Base-by-base conservation (phyloP, 2,113 vertebrate species). In the Thamnaconus septentrionalis region DNA sequence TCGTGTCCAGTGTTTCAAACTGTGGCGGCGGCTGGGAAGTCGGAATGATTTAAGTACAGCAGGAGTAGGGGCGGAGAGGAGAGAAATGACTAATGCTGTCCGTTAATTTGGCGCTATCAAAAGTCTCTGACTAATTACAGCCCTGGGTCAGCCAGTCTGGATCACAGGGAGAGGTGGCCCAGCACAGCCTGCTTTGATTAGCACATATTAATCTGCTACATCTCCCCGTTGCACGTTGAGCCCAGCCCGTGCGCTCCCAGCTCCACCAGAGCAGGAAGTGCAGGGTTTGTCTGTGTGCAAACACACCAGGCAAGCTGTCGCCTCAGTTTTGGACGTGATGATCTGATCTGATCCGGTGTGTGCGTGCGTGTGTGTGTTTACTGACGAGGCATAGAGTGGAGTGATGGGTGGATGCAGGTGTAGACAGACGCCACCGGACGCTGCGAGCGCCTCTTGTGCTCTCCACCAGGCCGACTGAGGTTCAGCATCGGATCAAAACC, bases 81-180 rank as follows among this genome's bases (percentile, higher is more conserved):
- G 59, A 76, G 60, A 75, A 67, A 75, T 66, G 51, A 64, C 58
- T 81, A 84, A 88, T 86, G 83, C 86, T 86, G 84, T 82, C 82
- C 82, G 80, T 85, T 88, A 84, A 88, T 90, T 87, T 87, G 79
- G 80, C 78, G 76, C 78, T 83, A 81, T 87, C 85, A 60, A 85
- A 83, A 83, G 81, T 85, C 79, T 86, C 71, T 56, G 69, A 83
- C 71, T 88, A 88, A 89, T 88, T 89, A 90, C 83, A 77, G 81
- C 87, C 87, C 67, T 79, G 80, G 88, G 88, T 89, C 84, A 86
- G 85, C 75, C 76, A 74, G 81, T 84, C 78, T 76, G 78, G 64
- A 88, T 88, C 80, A 84, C 75, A 85, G 75, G 41, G 73, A 88
- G 84, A 82, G 81, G 83, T 84, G 84, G 81, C 81, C 83, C 76